Base-by-base conservation (phyloP, 2,113 vertebrate species). In the Upupa epops region DNA sequence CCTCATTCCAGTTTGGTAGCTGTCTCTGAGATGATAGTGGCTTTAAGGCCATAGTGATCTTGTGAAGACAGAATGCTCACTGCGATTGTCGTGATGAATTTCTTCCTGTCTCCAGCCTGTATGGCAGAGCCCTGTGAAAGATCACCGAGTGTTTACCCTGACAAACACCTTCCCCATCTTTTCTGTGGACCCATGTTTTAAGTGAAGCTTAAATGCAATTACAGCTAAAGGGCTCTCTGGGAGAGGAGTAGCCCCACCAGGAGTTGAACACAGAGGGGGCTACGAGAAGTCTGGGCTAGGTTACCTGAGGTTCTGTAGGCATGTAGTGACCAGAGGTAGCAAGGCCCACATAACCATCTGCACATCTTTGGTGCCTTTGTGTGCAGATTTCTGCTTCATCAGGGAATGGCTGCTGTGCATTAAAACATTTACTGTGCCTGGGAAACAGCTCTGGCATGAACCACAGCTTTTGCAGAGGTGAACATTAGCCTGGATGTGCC, bases 1-100 rank as follows among this genome's bases (percentile, higher is more conserved):
- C 17, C 79, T 42, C 28, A 91, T 95, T 94, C 88, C 52, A 83
- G 60, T 83, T 89, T 70, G 77, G 31, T 48, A 80, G 82, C 73
- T 59, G 17, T 76, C 82, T 94, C 36, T 48, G 42, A 89, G 54
- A 76, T 83, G 55, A 31, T 87, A 59, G 73, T 66, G 46, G 90
- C 54, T 92, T 61, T 69, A 92, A 89, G 60, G 34, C 25, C 79
- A n/a, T 91, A 82, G 89, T 34, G 48, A 71, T 64, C 59, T 83
- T 52, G 59, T 60, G 78, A 83, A 94, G 66, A 92, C 16, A 66
- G 89, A 93, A 76, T 69, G 36, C 89, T 90, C 13, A 0, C 71
- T 6, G 20, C 0, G 0, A n/a, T 46, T 73, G 18, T 60, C 72
- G 52, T 79, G 59, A 36, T 85, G 34, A 85, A 63, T 75, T 66